Evolutionary conservation across 2,888 invertebrate species (phyloP).

Genomic region (Agonopterix heracliana): DNA sequence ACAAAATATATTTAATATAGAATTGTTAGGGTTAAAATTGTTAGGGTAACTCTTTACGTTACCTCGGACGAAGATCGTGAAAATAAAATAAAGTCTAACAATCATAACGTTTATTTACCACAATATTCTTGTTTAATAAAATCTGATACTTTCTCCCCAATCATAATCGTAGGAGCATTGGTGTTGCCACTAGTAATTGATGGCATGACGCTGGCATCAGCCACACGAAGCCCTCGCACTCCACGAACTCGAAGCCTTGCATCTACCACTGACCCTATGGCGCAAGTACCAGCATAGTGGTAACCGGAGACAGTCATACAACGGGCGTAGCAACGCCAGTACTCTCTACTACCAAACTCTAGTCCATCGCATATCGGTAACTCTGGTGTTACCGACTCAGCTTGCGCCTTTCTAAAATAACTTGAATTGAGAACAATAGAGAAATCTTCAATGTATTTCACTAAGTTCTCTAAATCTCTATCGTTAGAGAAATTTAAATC

Average conservation of each 20-base stretch:
- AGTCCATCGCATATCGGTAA: constrained; percentile 18
- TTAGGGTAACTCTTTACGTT: too few relatives aligned
- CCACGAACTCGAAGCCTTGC: constrained; percentile 22
- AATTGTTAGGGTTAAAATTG: too few relatives aligned
- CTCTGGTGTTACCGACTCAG: constrained; percentile 18
- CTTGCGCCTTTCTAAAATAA: constrained; percentile 23
- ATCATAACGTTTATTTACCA: too few relatives aligned
- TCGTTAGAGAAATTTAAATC: constrained; percentile 23
- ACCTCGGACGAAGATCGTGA: too few relatives aligned
- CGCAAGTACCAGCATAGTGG: constrained; percentile 30
- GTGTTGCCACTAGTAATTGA: constrained; percentile 24
- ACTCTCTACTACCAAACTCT: constrained; percentile 20
- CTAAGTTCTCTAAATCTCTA: constrained; percentile 23
- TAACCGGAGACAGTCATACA: constrained; percentile 24
- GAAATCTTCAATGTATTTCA: constrained; percentile 23
- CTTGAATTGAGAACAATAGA: constrained; percentile 24
- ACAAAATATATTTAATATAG: too few relatives aligned
- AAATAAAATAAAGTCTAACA: too few relatives aligned
- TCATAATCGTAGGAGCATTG: constrained; percentile 25
- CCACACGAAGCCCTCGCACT: constrained; percentile 22
- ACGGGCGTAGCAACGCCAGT: constrained; percentile 31
- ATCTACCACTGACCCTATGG: constrained; percentile 35
- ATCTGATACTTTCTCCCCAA: constrained; percentile 33
- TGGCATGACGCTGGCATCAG: constrained; percentile 26
- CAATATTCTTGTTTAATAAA: constrained; percentile 21